Base-by-base conservation (phyloP, 2,113 vertebrate genomes). In the Strix uralensis region DNA sequence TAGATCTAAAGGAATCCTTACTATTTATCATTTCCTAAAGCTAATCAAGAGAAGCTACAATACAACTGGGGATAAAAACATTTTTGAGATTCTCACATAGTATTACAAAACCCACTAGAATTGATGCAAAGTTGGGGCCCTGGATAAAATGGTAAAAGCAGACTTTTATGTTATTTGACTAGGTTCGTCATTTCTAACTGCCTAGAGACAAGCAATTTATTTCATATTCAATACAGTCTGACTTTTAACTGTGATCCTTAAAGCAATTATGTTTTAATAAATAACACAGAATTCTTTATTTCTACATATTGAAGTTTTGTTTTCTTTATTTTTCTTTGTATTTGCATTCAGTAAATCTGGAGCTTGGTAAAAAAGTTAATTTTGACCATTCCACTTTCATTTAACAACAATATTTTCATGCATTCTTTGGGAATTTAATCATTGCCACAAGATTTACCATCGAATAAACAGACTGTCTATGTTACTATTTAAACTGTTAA, bases 251-350 rank as follows among this genome's bases (percentile, higher is more conserved):
- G 78, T 92, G 87, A 95, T 96, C 67, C 59, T 88, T 77, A 92
- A 89, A 86, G 42, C 61, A 91, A 79, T 75, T 91, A 57, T 36
- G 36, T 93, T 95, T 92, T 86, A 96, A 96, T 97, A 97, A 95
- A 97, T 97, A 93, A 66, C 59, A 87, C 54, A 88, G 55, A 90
- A 86, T 67, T 73, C 66, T 95, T 82, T 73, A 72, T 95, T 97
- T 96, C 84, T 93, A 91, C 79, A 81, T 83, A 40, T 1, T 34
- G 66, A 90, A 57, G 49, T 62, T 95, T 85, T 91, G 59, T 72
- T 94, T 94, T 51, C 32, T 92, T 94, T 81, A 66, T 82, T 96
- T 92, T 87, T 44, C 26, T 55, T 87, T 77, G 16, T 49, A 34
- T 90, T 93, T 86, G 11, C 63, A 63, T 71, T 91, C 42, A 71